Percentiles rank a stretch among this genome's conserved stretches.
Conservation (phyloP, 2,888 invertebrate species). For the Tricholauxania praeusta region DNA sequence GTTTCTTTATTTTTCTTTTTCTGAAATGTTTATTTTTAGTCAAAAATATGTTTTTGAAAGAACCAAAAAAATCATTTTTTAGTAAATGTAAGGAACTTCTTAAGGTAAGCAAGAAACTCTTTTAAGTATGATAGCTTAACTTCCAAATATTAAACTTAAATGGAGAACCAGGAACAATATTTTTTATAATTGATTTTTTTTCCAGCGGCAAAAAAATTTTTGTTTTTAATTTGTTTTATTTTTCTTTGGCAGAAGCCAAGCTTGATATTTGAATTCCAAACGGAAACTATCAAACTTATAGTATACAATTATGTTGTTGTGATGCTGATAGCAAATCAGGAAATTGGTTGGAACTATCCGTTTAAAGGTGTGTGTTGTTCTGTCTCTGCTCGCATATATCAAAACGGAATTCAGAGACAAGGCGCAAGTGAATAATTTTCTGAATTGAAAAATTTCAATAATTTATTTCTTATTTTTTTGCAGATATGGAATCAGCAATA, state of each 20-base stretch:
- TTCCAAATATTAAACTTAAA: no score
- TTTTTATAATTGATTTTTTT: neutral
- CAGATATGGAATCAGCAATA: constrained; percentile 49
- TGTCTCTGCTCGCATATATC: constrained; percentile 1
- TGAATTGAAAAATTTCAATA: neutral
- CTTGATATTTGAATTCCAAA: constrained; percentile 47
- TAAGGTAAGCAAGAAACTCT: neutral
- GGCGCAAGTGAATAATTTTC: constrained; percentile 8
- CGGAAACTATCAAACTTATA: constrained; percentile 49
- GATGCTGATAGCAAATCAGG: constrained; percentile 50
- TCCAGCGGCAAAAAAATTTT: neutral
- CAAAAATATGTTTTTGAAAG: constrained; percentile 22
- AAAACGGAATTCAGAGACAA: neutral
- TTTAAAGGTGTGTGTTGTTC: constrained; percentile 45
- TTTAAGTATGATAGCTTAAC: no score
- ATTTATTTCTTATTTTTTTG: constrained; percentile 7
- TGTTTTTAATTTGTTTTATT: neutral
- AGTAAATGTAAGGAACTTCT: constrained; percentile 13
- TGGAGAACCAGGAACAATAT: neutral
- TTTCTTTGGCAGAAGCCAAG: constrained; percentile 36
- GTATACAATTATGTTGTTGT: constrained; percentile 52
- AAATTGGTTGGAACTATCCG: constrained; percentile 50
- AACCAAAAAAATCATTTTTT: constrained; percentile 16
- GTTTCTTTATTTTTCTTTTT: constrained; percentile 21
- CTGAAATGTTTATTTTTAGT: constrained; percentile 12